A percentile compares a stretch with the other conserved stretches of the same genome.
phyloP scores from a whole-genome alignment of 2,113 vertebrate genomes.

The Terrapene triunguis region DNA sequence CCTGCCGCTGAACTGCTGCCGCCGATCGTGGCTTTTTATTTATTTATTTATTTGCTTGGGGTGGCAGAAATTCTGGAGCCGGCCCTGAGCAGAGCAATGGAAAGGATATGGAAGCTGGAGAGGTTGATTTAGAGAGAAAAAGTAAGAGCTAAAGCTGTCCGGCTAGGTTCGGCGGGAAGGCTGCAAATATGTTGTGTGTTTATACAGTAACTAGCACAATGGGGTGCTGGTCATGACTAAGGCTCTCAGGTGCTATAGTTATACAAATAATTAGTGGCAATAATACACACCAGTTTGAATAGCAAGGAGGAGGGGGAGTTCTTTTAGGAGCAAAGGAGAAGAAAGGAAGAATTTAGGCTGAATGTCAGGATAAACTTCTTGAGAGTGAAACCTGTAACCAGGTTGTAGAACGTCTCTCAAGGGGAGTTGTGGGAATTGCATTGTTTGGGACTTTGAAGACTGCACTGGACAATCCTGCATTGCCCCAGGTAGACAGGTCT shows the following conservation, averaged over 20 bases:
- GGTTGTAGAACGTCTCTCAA: neutral
- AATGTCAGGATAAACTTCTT: neutral
- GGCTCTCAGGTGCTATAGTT: neutral
- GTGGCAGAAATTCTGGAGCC: too few relatives aligned
- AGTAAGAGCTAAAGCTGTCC: slow-evolving; percentile 46
- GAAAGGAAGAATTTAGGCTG: slow-evolving; percentile 50
- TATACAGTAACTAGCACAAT: too few relatives aligned
- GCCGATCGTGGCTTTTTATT: too few relatives aligned
- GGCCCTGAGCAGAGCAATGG: neutral
- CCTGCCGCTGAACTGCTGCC: too few relatives aligned
- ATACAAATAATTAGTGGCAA: neutral
- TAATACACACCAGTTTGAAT: slow-evolving; percentile 49
- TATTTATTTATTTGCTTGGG: too few relatives aligned
- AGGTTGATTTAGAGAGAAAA: slow-evolving; percentile 24
- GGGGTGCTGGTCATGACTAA: too few relatives aligned
- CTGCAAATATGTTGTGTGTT: neutral
- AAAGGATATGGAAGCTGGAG: neutral
- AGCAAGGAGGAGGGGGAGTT: slow-evolving; percentile 17
- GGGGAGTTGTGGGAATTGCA: neutral
- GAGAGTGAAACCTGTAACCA: slow-evolving; percentile 22
- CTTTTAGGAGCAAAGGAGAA: slow-evolving; percentile 44
- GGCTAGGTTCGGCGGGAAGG: slow-evolving; percentile 37
- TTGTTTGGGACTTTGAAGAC: neutral
- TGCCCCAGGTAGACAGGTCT: neutral
- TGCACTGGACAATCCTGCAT: neutral